These are phyloP conservation scores for Thermophis baileyi DNA, from an alignment of 2,113 vertebrate genomes.

Conservation along the genomic window DNA sequence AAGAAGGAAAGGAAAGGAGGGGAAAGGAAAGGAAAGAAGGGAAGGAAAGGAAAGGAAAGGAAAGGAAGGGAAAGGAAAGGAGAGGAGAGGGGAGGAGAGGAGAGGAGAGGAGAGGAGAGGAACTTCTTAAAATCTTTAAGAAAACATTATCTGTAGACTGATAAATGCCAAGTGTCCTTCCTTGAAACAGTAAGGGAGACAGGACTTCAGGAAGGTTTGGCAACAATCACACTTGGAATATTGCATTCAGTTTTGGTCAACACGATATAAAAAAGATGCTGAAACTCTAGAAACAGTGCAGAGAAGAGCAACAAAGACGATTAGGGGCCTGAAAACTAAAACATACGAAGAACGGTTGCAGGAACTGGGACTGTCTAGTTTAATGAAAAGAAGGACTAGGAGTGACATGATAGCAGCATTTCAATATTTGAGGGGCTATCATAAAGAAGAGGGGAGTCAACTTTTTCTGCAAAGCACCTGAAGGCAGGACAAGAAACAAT, in stretches of 20 bases:
- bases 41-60: no score
- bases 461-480: neutral
- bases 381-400: neutral
- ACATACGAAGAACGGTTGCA: neutral
- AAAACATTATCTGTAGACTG: neutral
- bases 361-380: neutral
- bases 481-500: no score
- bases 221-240: neutral
- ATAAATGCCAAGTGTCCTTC: neutral
- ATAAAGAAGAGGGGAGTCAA: neutral
- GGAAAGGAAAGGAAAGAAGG: no score
- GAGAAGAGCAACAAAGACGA: no score
- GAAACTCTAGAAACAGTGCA: no score
- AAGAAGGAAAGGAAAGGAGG: rapidly evolving
- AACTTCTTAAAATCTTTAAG: no score
- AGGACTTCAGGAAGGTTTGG: neutral
- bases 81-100: no score
- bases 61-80: no score
- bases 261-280: no score
- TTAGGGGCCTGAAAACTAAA: neutral
- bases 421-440: neutral
- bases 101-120: no score
- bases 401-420: neutral
- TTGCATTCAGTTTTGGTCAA: no score
- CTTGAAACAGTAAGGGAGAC: neutral